A percentile compares a stretch with the other conserved stretches of the same genome.
Conservation (phyloP, 2,113 vertebrate genomes). For the Spea bombifrons region DNA sequence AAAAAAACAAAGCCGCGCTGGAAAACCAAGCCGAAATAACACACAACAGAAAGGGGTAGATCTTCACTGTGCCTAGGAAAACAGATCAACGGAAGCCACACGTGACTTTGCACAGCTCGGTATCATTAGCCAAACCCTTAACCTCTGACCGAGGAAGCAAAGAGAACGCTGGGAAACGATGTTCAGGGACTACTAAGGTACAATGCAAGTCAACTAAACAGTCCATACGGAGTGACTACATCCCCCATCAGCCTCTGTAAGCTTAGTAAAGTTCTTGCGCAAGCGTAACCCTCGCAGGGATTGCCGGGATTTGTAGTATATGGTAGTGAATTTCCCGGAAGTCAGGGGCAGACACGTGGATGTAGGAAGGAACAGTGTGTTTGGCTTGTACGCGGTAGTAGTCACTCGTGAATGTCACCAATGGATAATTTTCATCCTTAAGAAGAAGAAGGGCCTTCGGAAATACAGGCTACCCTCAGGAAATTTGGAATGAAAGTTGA, state of each 20-base stretch:
- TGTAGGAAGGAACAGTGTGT: neutral
- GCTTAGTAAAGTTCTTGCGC: neutral
- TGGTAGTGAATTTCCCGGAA: neutral
- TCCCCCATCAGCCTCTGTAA: neutral
- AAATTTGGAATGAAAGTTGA: too few relatives aligned
- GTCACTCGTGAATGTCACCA: too few relatives aligned
- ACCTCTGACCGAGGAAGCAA: slow-evolving; percentile 6
- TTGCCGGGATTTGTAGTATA: neutral
- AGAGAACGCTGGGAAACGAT: slow-evolving; percentile 8
- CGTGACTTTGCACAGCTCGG: slow-evolving; percentile 45
- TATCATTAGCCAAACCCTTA: slow-evolving; percentile 8
- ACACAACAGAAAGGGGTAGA: neutral
- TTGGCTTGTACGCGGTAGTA: neutral
- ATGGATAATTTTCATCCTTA: too few relatives aligned
- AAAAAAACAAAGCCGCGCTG: neutral
- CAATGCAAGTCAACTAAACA: neutral
- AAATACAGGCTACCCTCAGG: too few relatives aligned
- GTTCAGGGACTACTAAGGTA: neutral
- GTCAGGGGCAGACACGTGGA: neutral
- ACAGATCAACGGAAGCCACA: slow-evolving; percentile 45
- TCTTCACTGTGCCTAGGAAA: slow-evolving; percentile 30
- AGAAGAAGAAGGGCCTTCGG: too few relatives aligned
- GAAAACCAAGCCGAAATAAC: neutral
- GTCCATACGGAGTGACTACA: neutral
- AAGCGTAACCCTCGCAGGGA: neutral